A percentile compares a stretch with the other conserved stretches of the same genome.
phyloP scores from a whole-genome alignment of 1,140 invertebrate genomes.

The Drosophila sp. region DNA sequence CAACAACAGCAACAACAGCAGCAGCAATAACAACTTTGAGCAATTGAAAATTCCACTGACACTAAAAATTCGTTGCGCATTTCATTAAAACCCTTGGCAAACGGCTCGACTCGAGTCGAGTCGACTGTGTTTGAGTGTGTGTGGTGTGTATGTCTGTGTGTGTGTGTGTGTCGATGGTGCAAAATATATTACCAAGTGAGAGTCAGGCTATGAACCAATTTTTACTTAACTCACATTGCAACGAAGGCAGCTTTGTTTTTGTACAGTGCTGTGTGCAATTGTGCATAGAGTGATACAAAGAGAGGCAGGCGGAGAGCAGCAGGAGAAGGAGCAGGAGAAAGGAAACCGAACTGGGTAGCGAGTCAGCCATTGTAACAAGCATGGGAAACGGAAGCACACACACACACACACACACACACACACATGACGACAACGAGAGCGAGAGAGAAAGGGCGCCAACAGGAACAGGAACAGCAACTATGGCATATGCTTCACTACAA shows the following conservation, averaged over 20 bases:
- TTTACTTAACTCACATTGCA: conserved; percentile 70
- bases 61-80: conserved; percentile 76
- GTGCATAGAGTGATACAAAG: conserved; percentile 75
- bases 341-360: conserved; percentile 39
- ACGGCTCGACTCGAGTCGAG: conserved; percentile 37
- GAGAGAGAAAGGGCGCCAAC: conserved; percentile 10
- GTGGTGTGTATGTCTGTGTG: conserved; percentile 12
- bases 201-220: conserved; percentile 66
- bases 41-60: conserved; percentile 73
- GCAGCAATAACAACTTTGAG: conserved; percentile 55
- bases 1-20: conserved; percentile 28
- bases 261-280: conserved; percentile 65
- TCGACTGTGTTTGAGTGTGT: conserved; percentile 3
- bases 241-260: conserved; percentile 57
- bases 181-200: conserved; percentile 51
- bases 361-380: conserved; percentile 62
- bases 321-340: background rate
- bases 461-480: conserved; percentile 20
- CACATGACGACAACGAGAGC: conserved; percentile 11
- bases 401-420: background rate
- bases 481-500: conserved; percentile 57
- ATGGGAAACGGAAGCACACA: conserved; percentile 66
- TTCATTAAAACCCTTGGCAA: conserved; percentile 68
- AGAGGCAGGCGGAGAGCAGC: background rate
- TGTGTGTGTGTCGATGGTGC: conserved; percentile 46